A percentile compares a stretch with the other conserved stretches of the same genome.
These are phyloP conservation scores for Molorchus minor DNA, from an alignment of 2,888 invertebrate species.

Conservation along the genomic window DNA sequence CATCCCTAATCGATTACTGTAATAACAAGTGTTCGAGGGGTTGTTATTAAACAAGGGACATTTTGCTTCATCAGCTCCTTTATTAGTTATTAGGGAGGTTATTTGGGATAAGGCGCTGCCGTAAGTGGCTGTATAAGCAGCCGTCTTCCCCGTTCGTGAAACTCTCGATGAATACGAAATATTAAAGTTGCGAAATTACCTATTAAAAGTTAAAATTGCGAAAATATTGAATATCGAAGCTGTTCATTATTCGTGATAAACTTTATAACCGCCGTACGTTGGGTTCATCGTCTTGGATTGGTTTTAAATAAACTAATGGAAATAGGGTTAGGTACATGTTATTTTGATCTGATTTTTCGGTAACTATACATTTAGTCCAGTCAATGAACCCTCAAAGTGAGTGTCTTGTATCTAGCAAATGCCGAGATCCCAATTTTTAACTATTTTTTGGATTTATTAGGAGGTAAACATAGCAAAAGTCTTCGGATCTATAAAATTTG, in stretches of 20 bases:
- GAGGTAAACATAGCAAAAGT: too few relatives aligned
- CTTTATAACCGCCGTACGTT: not conserved
- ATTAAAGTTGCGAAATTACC: constrained; percentile 38
- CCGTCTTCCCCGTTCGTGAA: constrained; percentile 40
- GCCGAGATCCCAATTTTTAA: too few relatives aligned
- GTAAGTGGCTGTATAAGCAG: constrained; percentile 46
- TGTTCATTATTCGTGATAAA: constrained; percentile 17
- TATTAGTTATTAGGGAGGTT: constrained; percentile 58
- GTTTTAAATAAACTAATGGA: too few relatives aligned
- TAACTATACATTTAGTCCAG: too few relatives aligned
- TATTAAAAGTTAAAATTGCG: constrained; percentile 46
- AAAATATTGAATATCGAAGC: constrained; percentile 35
- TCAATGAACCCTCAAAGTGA: too few relatives aligned
- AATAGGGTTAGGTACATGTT: too few relatives aligned
- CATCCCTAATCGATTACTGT: constrained; percentile 52
- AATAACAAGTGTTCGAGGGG: constrained; percentile 55
- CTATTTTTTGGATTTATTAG: too few relatives aligned
- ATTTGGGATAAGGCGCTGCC: constrained; percentile 48
- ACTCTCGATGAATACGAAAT: constrained; percentile 48
- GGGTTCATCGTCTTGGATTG: not conserved
- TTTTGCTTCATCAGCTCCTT: constrained; percentile 61
- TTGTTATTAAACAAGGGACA: constrained; percentile 60
- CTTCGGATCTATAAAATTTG: too few relatives aligned
- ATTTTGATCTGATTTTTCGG: too few relatives aligned
- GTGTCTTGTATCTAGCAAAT: too few relatives aligned